Base-by-base conservation (phyloP, 1,140 invertebrate species). In the Ceratitis capitata region DNA sequence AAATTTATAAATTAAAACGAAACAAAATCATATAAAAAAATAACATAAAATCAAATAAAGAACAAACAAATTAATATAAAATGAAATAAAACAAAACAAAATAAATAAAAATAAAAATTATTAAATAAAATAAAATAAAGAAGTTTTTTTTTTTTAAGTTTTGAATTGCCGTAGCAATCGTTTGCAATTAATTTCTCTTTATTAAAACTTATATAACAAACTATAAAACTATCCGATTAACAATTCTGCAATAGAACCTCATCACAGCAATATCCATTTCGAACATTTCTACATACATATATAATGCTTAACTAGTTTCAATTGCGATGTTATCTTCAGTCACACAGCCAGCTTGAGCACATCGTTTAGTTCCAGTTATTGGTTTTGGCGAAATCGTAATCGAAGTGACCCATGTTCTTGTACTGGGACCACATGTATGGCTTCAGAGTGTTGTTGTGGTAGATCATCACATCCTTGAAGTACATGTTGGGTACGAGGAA, bases 401-500 rank as follows among this genome's bases (percentile, higher is more conserved):
- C 86, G 56, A 85, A 87, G 0, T 45, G 16, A 5, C 86, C 86
- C 53, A 26, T 85, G 42, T 87, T 49, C 16, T 61, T 32, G 64
- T 85, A 85, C n/a, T n/a, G n/a, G n/a, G 61, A 88, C 88, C 35
- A 82, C 83, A 58, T 53, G 84, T 87, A 86, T 19, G 49, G 84
- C 0, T 84, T 83, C 19, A 86, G 51, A 6, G 78, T 85, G n/a
- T 86, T 61, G 86, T 93, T 94, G 88, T 95, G 94, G 88, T 93
- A 94, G 87, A 95, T 92, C 47, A 92, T 87, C 86, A 45, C 93
- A 87, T 95, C 92, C 86, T 92, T 88, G 89, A 92, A 91, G 87
- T 92, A 91, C 87, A 91, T 89, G 87, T 93, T 93, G 83, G 89
- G 87, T 84, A 88, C 90, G 69, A 88, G 92, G 90, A 92, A 92